Conservation (phyloP, 2,113 vertebrate species). For the Notarius quadriscutis region DNA sequence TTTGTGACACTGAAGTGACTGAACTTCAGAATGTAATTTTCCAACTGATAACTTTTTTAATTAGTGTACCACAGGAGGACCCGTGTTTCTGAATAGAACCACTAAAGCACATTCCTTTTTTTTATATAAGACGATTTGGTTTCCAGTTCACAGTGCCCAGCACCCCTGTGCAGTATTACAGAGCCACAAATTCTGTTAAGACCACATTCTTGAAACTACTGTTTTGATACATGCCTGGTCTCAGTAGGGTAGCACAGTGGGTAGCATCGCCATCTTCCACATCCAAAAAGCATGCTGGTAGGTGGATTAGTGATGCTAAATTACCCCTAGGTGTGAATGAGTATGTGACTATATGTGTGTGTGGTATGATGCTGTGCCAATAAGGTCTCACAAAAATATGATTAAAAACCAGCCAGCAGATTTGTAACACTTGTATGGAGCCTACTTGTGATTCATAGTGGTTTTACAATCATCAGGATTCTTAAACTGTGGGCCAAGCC, state of each 20-base stretch:
- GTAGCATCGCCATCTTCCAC: not conserved
- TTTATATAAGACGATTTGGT: slow-evolving; percentile 17
- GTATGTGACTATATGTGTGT: not conserved
- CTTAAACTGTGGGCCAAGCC: not conserved
- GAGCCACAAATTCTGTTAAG: not conserved
- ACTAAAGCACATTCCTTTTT: slow-evolving; percentile 33
- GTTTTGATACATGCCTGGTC: not conserved
- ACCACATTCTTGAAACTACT: not conserved
- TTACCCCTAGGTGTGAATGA: not conserved
- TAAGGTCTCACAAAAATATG: not conserved
- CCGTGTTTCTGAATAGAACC: slow-evolving; percentile 13
- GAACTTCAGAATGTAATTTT: slow-evolving; percentile 43
- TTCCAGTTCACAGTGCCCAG: slow-evolving; percentile 4
- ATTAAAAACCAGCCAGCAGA: slow-evolving; percentile 1
- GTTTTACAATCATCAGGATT: not conserved
- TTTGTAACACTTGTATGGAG: not conserved
- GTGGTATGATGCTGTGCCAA: not conserved
- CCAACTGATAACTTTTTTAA: slow-evolving; percentile 44
- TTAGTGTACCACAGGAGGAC: slow-evolving; percentile 1
- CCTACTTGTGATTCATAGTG: not conserved
- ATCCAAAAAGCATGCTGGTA: not conserved
- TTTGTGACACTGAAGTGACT: not conserved
- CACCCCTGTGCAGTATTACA: not conserved
- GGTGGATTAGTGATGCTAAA: slow-evolving; percentile 1
- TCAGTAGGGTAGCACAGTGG: not conserved